Base-by-base conservation (phyloP, 2,888 invertebrate species). In the Sepiola atlantica region DNA sequence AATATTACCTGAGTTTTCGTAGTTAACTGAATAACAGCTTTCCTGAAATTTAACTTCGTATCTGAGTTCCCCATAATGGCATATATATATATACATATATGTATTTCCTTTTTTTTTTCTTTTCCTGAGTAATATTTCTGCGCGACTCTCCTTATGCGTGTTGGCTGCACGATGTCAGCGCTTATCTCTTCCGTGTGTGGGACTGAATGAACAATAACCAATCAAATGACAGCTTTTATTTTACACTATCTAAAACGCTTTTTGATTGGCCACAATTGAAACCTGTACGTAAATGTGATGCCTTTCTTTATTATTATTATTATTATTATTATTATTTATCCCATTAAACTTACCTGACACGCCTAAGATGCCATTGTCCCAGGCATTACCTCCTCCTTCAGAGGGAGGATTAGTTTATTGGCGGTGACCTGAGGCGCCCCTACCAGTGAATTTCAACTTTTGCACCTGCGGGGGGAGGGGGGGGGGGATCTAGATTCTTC, bases 21-120 rank as follows among this genome's bases (percentile, higher is more conserved):
- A 94, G 99, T 99, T 94, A 99, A 98, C 97, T 99, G 99, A 94
- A 99, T 98, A 94, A 99, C 99, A 96, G 99, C 99, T 98, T 99
- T 99, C 95, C 99, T 98, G 98, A 99, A 99, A 98, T 99, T 99
- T 95, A 99, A 98, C 98, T 99, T 99, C 95, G 99, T 99, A 97
- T 99, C 99, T 95, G 99, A 98, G 98, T 99, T 99, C 96, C 99
- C 99, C 99, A 99, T 99, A 94, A 94, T 95, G 57, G 32, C 21
- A 18, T 91, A 28, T 61, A 28, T 61, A 61, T 24, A 28, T 61
- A 61, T 61, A 61, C 24, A 61, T 61, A 61, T 61, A 45, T 45
- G 45, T 93, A 21, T 93, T 24, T 93, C 28, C n/a, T 57, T 93
- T n/a, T 93, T 57, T 93, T 57, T 93, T 57, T 93, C 61, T 55